Conservation (phyloP, 1,140 invertebrate species). For the Philotrypesis tridentata region DNA sequence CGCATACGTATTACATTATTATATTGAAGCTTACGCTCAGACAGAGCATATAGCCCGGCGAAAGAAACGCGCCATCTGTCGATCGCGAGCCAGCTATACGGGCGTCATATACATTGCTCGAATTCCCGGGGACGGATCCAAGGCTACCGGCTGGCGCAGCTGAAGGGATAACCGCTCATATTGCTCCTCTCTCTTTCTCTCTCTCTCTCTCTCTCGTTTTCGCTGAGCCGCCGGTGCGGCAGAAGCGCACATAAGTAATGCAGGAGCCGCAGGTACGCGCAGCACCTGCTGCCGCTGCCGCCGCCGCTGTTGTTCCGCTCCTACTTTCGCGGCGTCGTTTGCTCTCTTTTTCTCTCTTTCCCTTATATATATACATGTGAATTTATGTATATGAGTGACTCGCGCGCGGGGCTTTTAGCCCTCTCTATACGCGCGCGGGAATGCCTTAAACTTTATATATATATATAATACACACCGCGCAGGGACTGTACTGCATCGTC, state of each 20-base stretch:
- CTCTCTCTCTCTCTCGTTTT: neutral
- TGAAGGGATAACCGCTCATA: slow-evolving; percentile 1
- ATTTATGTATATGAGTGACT: slow-evolving; percentile 20
- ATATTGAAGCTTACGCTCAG: no score
- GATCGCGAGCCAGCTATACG: neutral
- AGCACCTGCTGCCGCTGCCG: slow-evolving; percentile 16
- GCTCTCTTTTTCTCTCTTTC: neutral
- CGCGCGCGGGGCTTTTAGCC: neutral
- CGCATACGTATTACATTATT: no score
- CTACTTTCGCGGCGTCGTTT: neutral
- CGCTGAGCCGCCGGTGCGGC: no score
- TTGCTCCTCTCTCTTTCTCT: neutral
- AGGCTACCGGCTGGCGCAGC: slow-evolving; percentile 6
- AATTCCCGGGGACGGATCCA: slow-evolving; percentile 24
- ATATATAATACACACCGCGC: no score
- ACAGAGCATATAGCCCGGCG: neutral
- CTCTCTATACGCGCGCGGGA: neutral
- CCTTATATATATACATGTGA: neutral
- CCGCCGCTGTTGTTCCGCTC: neutral
- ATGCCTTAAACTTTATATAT: neutral
- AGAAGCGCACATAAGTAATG: slow-evolving; percentile 34
- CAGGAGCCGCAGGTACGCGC: slow-evolving; percentile 14
- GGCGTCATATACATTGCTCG: slow-evolving; percentile 19
- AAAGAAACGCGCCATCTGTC: neutral
- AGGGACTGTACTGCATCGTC: neutral